Evolutionary conservation across 2,113 vertebrate genomes (phyloP), one percentile per base, ranked within the genome.

Genomic region (Puntigrus tetrazona): DNA sequence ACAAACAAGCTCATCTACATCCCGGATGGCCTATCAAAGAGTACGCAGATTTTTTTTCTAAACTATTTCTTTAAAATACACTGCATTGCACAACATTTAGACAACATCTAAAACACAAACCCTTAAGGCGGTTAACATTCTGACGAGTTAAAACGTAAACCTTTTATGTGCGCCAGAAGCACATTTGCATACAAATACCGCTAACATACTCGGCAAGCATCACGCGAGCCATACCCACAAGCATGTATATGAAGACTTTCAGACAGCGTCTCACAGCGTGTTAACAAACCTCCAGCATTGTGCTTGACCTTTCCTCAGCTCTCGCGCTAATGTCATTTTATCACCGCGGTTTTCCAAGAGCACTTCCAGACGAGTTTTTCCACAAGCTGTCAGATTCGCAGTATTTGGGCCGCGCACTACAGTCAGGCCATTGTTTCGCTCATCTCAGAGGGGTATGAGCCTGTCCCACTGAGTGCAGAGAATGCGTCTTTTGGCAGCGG

Each of bases 401-500:
- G 50, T 7, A 77, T 77, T 77, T 77, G 5, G 10, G 1, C 31
- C 25, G 31, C 22, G n/a, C 29, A 52, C 20, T 52, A 78, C 75
- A 78, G 75, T 57, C 52, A 78, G 50, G 31, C 50, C 75, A 78
- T 59, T 78, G 69, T 83, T 72, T 5, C 59, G 25, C 79, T 18
- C 38, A 34, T 63, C 45, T 29, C 65, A 63, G 63, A 7, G 5
- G 4, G 13, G 72, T 47, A 29, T 74, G 47, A 74, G n/a, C 1
- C 74, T 13, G 45, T 76, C 9, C 10, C 3, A 76, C 75, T 57
- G 67, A 85, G 79, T 85, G 81, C 61, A 36, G 55, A 47, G 72
- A 81, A 67, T 88, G 67, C 27, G 25, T 78, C 75, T 82, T 82
- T 88, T 83, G 85, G 79, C 85, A 34, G 22, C 5, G 59, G 36